Base-by-base conservation (phyloP, 2,797 vertebrate genomes). In the Austrolebias charrua region DNA sequence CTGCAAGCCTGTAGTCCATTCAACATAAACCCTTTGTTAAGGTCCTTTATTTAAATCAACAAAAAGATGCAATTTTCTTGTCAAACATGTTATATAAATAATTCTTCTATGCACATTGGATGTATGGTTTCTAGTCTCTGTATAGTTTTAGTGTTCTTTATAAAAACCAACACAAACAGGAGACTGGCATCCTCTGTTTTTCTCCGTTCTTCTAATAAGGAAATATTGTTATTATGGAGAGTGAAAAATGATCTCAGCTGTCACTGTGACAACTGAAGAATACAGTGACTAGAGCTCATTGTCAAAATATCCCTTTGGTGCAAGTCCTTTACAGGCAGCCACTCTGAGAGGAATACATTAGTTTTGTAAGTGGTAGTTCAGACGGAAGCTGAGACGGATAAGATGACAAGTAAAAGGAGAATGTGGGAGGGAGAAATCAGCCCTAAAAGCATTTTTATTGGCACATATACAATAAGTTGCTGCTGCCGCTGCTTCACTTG, bases 291-390 rank as follows among this genome's bases (percentile, higher is more conserved):
- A 57, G 19, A 19, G 9, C 20, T 51, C 24, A 43, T 60, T 51
- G 11, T 60, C 15, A 54, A 48, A 48, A 55, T 78, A 55, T 64
- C n/a, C 51, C 42, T 49, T 57, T 44, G 49, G 31, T 55, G 38
- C 63, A 20, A 40, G 42, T 57, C 38, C 13, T 31, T 40, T 51
- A 15, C 29, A 55, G 58, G 48, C 43, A 52, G 43, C 24, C 53
- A 45, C 59, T 56, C 48, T 68, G 50, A 76, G 20, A 54, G 19
- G 46, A 76, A 63, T 38, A 4, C 48, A 43, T 63, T 70, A 73
- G 28, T 55, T 53, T 13, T 35, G 51, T 76, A 57, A 69, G 66
- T 66, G 20, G 46, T 54, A 18, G 55, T 63, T 75, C 60, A 54
- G 24, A 38, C 49, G 46, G 51, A 64, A 47, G 44, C 45, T 54